Percentiles rank a stretch among this genome's conserved stretches.
Evolutionary conservation across 2,888 invertebrate species (phyloP).

Genomic region (Aphodius sticticus): DNA sequence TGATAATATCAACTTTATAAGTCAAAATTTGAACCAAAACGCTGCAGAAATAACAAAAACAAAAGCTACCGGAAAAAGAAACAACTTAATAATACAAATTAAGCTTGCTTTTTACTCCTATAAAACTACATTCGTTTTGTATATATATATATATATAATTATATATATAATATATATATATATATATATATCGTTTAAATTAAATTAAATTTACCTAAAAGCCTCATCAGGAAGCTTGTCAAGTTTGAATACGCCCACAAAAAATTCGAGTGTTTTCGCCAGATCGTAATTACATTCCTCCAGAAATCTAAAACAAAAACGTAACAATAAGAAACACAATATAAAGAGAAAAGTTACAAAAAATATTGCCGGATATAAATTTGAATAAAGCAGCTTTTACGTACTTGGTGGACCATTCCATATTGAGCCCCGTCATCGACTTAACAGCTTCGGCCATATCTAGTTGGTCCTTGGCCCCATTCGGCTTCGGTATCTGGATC

Average conservation of each 20-base stretch:
- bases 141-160: too few relatives aligned
- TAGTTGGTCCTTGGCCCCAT: constrained; percentile 47
- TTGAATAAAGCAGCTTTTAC: constrained; percentile 31
- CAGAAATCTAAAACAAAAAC: constrained; percentile 65
- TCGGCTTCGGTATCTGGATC: constrained; percentile 42
- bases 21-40: background rate
- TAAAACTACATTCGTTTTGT: too few relatives aligned
- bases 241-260: constrained; percentile 57
- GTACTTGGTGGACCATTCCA: constrained; percentile 55
- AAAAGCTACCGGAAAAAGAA: background rate
- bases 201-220: constrained; percentile 40
- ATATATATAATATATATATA: too few relatives aligned
- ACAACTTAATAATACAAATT: too few relatives aligned
- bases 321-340: constrained; percentile 9
- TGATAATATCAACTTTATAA: background rate
- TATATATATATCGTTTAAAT: too few relatives aligned
- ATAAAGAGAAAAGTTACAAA: background rate
- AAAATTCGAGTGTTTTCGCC: constrained; percentile 61
- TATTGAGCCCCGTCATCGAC: constrained; percentile 50
- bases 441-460: constrained; percentile 49
- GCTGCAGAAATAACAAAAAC: background rate
- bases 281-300: constrained; percentile 72
- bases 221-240: constrained; percentile 54
- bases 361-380: too few relatives aligned
- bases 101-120: too few relatives aligned